Conservation (phyloP, 2,113 vertebrate species). For the Nicator chloris region DNA sequence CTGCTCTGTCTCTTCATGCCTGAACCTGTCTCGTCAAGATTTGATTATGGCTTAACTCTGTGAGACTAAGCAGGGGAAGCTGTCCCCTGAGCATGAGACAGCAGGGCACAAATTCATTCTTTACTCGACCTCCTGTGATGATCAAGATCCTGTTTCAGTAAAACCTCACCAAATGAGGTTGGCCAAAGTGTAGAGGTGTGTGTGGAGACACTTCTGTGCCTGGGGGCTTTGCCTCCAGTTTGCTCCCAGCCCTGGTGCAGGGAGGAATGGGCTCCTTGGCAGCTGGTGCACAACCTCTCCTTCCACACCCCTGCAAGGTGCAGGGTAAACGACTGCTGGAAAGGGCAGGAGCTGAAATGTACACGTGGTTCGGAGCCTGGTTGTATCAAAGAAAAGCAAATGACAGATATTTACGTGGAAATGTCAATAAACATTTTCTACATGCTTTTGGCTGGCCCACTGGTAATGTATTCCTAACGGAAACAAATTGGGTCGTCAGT, state of each 20-base stretch:
- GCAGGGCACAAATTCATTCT: not conserved
- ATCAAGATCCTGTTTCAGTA: not conserved
- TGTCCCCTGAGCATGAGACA: not conserved
- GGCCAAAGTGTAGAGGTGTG: rapidly evolving
- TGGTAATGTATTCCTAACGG: not conserved
- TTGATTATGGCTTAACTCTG: not conserved
- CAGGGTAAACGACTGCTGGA: not conserved
- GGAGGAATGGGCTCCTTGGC: not conserved
- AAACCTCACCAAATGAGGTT: not conserved
- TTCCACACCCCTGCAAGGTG: not conserved
- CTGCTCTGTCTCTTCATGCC: not conserved
- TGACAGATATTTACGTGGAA: not conserved
- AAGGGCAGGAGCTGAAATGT: not conserved
- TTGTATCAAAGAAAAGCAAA: not conserved
- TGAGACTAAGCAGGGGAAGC: not conserved
- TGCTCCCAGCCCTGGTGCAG: not conserved
- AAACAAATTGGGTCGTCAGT: not conserved
- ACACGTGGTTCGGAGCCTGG: not conserved
- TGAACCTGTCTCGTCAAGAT: not conserved
- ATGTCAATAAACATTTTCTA: not conserved
- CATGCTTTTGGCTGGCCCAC: not conserved
- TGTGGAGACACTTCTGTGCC: not conserved
- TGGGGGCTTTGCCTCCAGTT: not conserved
- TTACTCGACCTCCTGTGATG: not conserved
- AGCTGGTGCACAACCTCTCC: rapidly evolving